A percentile compares a stretch with the other conserved stretches of the same genome.
phyloP scores from a whole-genome alignment of 2,888 invertebrate genomes.

The Lasioglossum malachurum region DNA sequence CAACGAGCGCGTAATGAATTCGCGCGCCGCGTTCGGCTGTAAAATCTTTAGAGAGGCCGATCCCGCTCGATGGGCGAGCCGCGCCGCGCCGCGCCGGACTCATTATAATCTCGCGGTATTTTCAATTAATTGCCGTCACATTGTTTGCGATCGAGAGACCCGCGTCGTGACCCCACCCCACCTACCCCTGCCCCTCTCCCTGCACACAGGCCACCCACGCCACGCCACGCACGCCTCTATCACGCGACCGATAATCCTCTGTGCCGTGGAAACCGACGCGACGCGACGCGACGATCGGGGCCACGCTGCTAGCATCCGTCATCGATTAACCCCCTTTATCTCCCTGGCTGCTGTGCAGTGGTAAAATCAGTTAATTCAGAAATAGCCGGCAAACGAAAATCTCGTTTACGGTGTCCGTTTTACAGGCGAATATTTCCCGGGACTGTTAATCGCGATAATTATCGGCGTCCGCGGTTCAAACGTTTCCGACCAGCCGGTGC shows the following conservation, averaged over 20 bases:
- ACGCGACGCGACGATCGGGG: slow-evolving; percentile 17
- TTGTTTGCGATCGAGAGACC: slow-evolving; percentile 63
- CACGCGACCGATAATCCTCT: background rate
- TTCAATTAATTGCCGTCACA: slow-evolving; percentile 67
- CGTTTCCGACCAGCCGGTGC: background rate
- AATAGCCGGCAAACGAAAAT: slow-evolving; percentile 18
- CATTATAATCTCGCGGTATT: slow-evolving; percentile 50
- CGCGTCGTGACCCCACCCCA: no score
- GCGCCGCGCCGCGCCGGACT: background rate
- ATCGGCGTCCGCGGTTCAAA: slow-evolving; percentile 10
- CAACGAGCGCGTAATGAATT: slow-evolving; percentile 65
- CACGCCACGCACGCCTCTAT: background rate
- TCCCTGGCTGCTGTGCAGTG: background rate
- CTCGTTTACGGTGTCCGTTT: slow-evolving; percentile 19
- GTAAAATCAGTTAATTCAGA: slow-evolving; percentile 32
- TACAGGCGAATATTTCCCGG: background rate
- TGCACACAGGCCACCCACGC: background rate
- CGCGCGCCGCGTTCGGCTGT: slow-evolving; percentile 29
- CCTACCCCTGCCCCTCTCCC: no score
- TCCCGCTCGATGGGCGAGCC: background rate
- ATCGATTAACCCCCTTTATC: slow-evolving; percentile 36
- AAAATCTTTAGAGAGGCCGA: slow-evolving; percentile 46
- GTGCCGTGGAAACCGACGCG: slow-evolving; percentile 18
- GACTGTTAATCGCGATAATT: slow-evolving; percentile 33
- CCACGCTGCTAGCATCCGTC: slow-evolving; percentile 15